These are phyloP conservation scores for Eupeodes latifasciatus DNA, from an alignment of 2,888 invertebrate genomes.

Conservation along the genomic window DNA sequence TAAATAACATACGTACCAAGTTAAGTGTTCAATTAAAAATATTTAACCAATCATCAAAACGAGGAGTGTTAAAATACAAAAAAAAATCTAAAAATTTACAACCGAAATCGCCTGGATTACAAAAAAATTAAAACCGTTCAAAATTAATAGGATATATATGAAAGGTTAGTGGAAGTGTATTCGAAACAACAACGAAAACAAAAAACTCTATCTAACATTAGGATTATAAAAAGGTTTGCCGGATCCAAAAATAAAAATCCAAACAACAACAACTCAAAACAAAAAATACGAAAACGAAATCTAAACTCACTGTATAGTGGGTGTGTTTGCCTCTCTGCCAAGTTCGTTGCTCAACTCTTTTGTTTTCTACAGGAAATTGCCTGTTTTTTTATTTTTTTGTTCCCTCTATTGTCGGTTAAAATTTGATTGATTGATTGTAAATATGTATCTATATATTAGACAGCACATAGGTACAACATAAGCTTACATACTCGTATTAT, in stretches of 20 bases:
- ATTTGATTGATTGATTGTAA: constrained; percentile 71
- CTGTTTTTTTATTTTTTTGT: constrained; percentile 26
- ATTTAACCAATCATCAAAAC: constrained; percentile 20
- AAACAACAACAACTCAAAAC: constrained; percentile 10
- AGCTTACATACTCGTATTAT: constrained; percentile 14
- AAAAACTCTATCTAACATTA: constrained; percentile 37
- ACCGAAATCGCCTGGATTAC: constrained; percentile 57
- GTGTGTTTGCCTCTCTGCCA: constrained; percentile 70
- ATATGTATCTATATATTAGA: background rate
- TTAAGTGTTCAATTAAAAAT: constrained; percentile 43
- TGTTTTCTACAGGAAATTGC: constrained; percentile 55
- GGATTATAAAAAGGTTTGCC: constrained; percentile 50
- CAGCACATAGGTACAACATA: constrained; percentile 41
- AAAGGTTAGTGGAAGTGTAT: constrained; percentile 70
- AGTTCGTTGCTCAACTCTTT: constrained; percentile 72
- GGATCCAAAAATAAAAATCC: constrained; percentile 34
- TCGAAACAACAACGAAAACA: constrained; percentile 6
- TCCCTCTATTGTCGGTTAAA: constrained; percentile 40
- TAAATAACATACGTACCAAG: constrained; percentile 40
- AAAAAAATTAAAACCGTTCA: constrained; percentile 52
- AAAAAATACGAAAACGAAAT: constrained; percentile 13
- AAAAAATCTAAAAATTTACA: constrained; percentile 20
- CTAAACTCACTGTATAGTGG: constrained; percentile 41
- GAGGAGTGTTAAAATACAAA: constrained; percentile 45
- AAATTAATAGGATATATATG: constrained; percentile 72